Evolutionary conservation across 2,113 vertebrate species (phyloP).

Genomic region (Mastomys coucha): DNA sequence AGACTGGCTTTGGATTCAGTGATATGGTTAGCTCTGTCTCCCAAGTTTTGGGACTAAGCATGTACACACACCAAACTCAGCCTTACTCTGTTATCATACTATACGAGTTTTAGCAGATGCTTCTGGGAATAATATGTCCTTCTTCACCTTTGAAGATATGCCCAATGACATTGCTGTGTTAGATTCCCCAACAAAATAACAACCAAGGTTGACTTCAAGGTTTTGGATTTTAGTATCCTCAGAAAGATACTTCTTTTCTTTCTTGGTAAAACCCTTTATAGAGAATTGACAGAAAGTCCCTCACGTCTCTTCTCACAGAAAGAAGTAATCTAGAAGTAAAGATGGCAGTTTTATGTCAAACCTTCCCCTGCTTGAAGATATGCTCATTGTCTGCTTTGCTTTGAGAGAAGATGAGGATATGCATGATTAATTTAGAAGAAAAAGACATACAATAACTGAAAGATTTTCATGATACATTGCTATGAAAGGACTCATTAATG

Average conservation of each 20-base stretch:
- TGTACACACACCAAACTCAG: not conserved
- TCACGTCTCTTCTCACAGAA: not conserved
- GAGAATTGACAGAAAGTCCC: not conserved
- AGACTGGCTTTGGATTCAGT: not conserved
- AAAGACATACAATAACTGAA: not conserved
- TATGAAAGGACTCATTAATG: not conserved
- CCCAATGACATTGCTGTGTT: not conserved
- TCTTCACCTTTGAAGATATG: constrained; percentile 8
- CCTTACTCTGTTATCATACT: not conserved
- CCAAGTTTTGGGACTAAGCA: not conserved
- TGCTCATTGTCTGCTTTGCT: not conserved
- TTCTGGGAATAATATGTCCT: not conserved
- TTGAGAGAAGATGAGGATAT: not conserved
- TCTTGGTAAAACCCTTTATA: not conserved
- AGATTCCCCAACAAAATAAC: not conserved
- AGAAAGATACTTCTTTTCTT: not conserved
- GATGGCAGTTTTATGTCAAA: not conserved
- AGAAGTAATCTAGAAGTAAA: not conserved
- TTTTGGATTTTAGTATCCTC: not conserved
- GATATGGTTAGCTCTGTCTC: not conserved
- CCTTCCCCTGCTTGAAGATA: not conserved
- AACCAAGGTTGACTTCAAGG: not conserved
- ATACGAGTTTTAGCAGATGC: not conserved
- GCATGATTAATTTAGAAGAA: not conserved
- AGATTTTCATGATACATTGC: not conserved